These are phyloP conservation scores for Dascyllus trimaculatus DNA, from an alignment of 2,113 vertebrate species.

Conservation along the genomic window DNA sequence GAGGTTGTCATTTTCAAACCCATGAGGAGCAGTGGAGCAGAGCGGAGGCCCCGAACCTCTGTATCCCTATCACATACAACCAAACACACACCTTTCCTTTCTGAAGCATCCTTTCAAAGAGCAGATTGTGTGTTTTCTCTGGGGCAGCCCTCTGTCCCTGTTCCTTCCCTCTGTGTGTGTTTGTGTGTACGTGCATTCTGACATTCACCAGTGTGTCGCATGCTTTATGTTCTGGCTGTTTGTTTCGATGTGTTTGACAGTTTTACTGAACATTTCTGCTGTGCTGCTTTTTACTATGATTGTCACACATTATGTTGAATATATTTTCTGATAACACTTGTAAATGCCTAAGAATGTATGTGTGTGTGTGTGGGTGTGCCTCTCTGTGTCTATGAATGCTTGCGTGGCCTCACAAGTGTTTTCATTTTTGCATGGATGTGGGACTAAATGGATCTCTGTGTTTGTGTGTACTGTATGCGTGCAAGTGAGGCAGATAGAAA, in stretches of 20 bases:
- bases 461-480: conserved; percentile 13
- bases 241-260: conserved; percentile 44
- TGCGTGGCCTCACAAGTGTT: conserved; percentile 12
- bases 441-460: conserved; percentile 26
- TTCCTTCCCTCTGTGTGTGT: not conserved
- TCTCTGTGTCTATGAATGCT: not conserved
- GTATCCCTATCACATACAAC: not conserved
- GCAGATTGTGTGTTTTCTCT: conserved; percentile 3
- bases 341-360: not conserved
- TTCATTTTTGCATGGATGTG: conserved; percentile 24
- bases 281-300: conserved; percentile 16
- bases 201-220: conserved; percentile 33
- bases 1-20: conserved; percentile 49
- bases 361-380: not conserved
- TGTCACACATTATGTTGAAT: conserved; percentile 12
- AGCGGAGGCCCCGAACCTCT: conserved; percentile 13
- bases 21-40: conserved; percentile 17
- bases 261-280: not conserved
- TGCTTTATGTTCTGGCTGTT: conserved; percentile 27
- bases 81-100: conserved; percentile 14
- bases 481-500: conserved; percentile 14
- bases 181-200: not conserved
- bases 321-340: not conserved
- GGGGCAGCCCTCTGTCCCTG: conserved; percentile 10
- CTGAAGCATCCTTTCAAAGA: conserved; percentile 15